phyloP scores from a whole-genome alignment of 2,113 vertebrate genomes.

The Natator depressus region DNA sequence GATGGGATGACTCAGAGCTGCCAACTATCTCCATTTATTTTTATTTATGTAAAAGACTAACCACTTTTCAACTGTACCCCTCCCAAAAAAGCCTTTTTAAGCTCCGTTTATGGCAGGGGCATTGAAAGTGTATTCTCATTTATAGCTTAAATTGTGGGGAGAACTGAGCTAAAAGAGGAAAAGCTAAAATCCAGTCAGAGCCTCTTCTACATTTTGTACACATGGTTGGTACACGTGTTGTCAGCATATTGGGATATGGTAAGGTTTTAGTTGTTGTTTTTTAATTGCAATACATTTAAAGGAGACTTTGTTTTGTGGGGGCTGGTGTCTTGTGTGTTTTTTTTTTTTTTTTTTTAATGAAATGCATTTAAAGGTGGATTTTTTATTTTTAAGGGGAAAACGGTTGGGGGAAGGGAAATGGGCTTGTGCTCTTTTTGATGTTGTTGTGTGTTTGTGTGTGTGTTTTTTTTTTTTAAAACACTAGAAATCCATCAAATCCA shows the following conservation, averaged over 20 bases:
- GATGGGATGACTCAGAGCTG: background rate
- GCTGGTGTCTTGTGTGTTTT: background rate
- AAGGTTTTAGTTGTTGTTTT: background rate
- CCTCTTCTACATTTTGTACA: background rate
- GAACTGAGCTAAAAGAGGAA: background rate
- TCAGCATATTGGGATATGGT: background rate
- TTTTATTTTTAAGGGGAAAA: background rate
- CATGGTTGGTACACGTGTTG: background rate
- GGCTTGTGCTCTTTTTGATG: background rate
- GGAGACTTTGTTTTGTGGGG: background rate
- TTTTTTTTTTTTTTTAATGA: background rate
- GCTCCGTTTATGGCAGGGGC: background rate
- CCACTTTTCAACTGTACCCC: background rate
- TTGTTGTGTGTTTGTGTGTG: background rate
- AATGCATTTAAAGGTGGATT: background rate
- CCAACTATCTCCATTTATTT: background rate
- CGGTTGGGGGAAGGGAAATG: background rate
- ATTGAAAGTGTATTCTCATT: background rate
- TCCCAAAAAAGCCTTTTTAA: background rate
- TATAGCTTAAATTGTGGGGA: background rate
- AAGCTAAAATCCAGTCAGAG: background rate
- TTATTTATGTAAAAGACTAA: background rate
- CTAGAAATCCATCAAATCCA: background rate
- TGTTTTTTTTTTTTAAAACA: background rate
- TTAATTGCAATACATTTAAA: conserved; percentile 12